Percentiles rank a stretch among this genome's conserved stretches.
Evolutionary conservation across 2,113 vertebrate genomes (phyloP).

Genomic region (Sula dactylatra): DNA sequence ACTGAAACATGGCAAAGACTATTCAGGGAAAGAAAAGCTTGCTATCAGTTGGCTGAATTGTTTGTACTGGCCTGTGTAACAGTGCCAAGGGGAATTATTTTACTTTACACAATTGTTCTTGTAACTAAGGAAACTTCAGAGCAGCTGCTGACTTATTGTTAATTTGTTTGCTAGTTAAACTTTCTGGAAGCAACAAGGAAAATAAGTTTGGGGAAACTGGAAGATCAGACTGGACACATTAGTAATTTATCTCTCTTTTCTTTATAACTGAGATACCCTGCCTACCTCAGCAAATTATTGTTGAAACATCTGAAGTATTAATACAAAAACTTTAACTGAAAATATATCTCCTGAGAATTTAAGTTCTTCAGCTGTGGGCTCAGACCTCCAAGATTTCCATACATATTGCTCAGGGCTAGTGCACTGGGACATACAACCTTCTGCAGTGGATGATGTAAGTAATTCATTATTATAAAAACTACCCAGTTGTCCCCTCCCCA

Average conservation of each 20-base stretch:
- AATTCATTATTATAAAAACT: conserved; percentile 12
- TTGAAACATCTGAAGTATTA: conserved; percentile 8
- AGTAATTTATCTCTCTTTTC: conserved; percentile 9
- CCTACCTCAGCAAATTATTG: background rate
- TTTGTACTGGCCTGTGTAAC: background rate
- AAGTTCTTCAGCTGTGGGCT: background rate
- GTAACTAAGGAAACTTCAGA: conserved; percentile 5
- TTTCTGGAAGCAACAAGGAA: conserved; percentile 7
- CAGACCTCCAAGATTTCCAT: conserved; percentile 15
- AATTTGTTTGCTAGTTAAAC: conserved; percentile 8
- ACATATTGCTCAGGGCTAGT: background rate
- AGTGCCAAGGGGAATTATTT: background rate
- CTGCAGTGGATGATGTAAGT: background rate
- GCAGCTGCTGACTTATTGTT: background rate
- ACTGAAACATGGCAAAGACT: background rate
- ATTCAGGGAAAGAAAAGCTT: background rate
- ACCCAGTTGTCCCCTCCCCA: background rate
- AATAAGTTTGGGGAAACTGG: background rate
- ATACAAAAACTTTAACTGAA: conserved; percentile 20
- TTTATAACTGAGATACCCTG: background rate
- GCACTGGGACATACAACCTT: background rate
- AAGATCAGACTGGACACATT: background rate
- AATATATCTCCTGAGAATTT: background rate
- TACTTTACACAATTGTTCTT: background rate
- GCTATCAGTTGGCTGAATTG: background rate